Base-by-base conservation (phyloP, 2,888 invertebrate species). In the Mimachlamys varia region DNA sequence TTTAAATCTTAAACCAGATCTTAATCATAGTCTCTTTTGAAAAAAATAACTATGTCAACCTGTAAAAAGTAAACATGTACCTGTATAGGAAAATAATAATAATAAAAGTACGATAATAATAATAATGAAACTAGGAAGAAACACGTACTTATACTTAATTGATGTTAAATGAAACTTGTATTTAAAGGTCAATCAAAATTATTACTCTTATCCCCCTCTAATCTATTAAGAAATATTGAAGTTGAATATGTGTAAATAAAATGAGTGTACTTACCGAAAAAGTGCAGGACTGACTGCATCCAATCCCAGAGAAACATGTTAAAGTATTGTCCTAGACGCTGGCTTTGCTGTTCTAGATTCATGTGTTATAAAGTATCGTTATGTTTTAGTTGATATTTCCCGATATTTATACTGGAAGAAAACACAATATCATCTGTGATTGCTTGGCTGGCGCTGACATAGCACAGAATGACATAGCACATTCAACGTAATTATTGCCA, bases 261-360 rank as follows among this genome's bases (percentile, higher is more conserved):
- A 49, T 17, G 37, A 5, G 49, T n/a, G n/a, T 38, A 58, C 89
- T 58, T 92, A 93, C 93, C 93, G 44, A 93, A 92, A 89, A 90
- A 92, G 27, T 91, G 89, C 33, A 93, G 50, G 44, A 93, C 27
- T 49, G 88, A 89, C 87, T 91, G 89, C 38, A 93, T 90, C 93
- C 92, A 93, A 88, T 92, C 91, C 49, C 90, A 89, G 5, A 93
- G 87, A 91, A 92, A 93, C 92, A 92, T 93, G n/a, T 58, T 62
- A 15, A 22, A 76, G 76, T 76, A 13, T 33, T 76, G 76, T 19
- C 33, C 33, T 76, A 62, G n/a, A n/a, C 17, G 7, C 44, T 44
- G 44, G 44, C 22, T 17, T 33, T 33, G 27, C 33, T 13, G 76
- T 22, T 76, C 76, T 76, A 33, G 76, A 13, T 27, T 76, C 13